Percentiles rank a stretch among this genome's conserved stretches.
Conservation (phyloP, 2,113 vertebrate species). For the Poeciliopsis retropinna region DNA sequence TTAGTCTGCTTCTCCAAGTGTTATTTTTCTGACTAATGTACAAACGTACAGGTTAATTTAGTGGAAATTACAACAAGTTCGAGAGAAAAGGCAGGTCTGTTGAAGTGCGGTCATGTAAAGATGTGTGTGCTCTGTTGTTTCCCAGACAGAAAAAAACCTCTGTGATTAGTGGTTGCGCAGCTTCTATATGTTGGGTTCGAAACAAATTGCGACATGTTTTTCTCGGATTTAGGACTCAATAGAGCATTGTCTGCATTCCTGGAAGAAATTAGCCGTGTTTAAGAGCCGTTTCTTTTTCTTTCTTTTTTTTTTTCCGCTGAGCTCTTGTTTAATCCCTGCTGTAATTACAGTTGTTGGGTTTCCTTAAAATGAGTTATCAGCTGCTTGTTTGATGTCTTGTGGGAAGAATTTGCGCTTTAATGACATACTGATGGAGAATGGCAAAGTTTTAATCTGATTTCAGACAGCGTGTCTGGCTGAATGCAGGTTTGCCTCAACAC, state of each 20-base stretch:
- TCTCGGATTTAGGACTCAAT: constrained; percentile 31
- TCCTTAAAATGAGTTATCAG: constrained; percentile 32
- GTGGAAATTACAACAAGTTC: background rate
- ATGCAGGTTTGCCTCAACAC: constrained; percentile 2
- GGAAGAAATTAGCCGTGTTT: constrained; percentile 48
- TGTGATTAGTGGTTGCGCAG: constrained; percentile 40
- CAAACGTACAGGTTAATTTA: background rate
- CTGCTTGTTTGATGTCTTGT: constrained; percentile 16
- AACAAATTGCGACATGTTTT: constrained; percentile 34
- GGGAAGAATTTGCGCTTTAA: constrained; percentile 14
- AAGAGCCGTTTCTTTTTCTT: constrained; percentile 20
- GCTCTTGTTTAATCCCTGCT: constrained; percentile 34
- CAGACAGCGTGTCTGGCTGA: constrained; percentile 1
- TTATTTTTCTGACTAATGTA: background rate
- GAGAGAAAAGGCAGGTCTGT: background rate
- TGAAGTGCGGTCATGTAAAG: background rate
- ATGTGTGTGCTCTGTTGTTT: background rate
- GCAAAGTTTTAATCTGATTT: constrained; percentile 27
- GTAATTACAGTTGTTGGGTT: constrained; percentile 51
- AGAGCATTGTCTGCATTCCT: constrained; percentile 60
- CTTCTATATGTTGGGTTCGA: constrained; percentile 31
- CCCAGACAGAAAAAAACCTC: background rate
- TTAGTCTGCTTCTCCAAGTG: background rate
- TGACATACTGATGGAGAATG: constrained; percentile 11
- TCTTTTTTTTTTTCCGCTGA: constrained; percentile 7